Conservation (phyloP, 2,888 invertebrate species). For the Amblyjoppa proteus region DNA sequence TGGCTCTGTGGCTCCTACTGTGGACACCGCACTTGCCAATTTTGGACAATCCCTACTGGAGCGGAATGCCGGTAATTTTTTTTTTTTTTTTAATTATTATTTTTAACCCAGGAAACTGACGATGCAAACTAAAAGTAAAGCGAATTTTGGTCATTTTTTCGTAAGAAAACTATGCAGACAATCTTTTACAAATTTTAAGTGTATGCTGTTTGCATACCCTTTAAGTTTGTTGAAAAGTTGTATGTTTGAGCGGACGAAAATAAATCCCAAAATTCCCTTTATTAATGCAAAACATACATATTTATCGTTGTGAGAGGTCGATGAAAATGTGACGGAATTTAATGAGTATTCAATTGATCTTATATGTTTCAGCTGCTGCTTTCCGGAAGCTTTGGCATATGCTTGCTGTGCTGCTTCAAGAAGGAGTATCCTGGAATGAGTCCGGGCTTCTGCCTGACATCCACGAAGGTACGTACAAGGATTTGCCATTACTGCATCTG, state of each 20-base stretch:
- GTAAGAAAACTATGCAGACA: too few species aligned
- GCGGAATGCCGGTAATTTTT: constrained; percentile 87
- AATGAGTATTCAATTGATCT: not conserved
- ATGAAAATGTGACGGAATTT: not conserved
- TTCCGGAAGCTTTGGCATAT: constrained; percentile 81
- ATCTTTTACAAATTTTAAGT: constrained; percentile 41
- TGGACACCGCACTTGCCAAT: constrained; percentile 87
- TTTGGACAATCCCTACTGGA: constrained; percentile 89
- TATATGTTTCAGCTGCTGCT: constrained; percentile 75
- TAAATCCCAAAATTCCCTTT: too few species aligned
- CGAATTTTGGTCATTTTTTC: too few species aligned
- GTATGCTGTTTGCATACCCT: not conserved
- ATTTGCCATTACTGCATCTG: constrained; percentile 3
- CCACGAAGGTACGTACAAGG: constrained; percentile 75
- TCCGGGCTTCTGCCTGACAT: constrained; percentile 79
- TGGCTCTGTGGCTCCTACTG: constrained; percentile 87
- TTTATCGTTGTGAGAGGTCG: too few species aligned
- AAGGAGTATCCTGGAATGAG: constrained; percentile 80
- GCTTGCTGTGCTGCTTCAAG: constrained; percentile 80
- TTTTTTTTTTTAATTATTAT: not conserved
- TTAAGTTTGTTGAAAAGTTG: too few species aligned
- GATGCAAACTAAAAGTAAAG: too few species aligned
- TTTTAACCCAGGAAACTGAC: not conserved
- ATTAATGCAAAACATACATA: too few species aligned
- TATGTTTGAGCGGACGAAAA: too few species aligned